Percentiles rank a stretch among this genome's conserved stretches.
These are phyloP conservation scores for Manduca sexta DNA, from an alignment of 1,140 invertebrate species.

Conservation along the genomic window DNA sequence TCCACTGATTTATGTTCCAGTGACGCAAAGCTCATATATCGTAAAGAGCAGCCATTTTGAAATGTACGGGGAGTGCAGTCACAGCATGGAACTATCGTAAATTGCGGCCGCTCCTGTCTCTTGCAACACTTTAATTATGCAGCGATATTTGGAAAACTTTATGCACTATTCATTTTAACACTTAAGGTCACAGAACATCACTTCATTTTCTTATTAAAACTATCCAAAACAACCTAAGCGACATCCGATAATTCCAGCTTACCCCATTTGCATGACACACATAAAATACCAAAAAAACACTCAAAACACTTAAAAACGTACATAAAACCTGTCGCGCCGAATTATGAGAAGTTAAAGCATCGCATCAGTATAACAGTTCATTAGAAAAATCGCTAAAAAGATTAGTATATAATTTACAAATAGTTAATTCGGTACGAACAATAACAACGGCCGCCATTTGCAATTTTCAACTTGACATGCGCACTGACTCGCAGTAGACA, in stretches of 20 bases:
- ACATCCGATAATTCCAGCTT: slow-evolving; percentile 74
- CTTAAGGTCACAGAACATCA: slow-evolving; percentile 62
- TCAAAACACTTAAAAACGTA: slow-evolving; percentile 70
- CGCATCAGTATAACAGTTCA: slow-evolving; percentile 60
- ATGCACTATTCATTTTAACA: slow-evolving; percentile 59
- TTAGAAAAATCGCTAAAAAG: slow-evolving; percentile 72
- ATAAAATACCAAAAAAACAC: slow-evolving; percentile 72
- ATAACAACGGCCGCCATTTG: slow-evolving; percentile 75
- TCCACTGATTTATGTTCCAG: slow-evolving; percentile 69
- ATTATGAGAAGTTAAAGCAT: slow-evolving; percentile 64
- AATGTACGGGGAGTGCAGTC: slow-evolving; percentile 73
- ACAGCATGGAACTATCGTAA: slow-evolving; percentile 72
- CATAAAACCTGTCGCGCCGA: slow-evolving; percentile 61
- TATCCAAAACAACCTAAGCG: slow-evolving; percentile 74
- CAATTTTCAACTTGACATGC: slow-evolving; percentile 75
- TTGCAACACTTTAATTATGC: slow-evolving; percentile 35
- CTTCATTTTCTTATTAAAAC: slow-evolving; percentile 67
- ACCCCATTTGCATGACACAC: slow-evolving; percentile 75
- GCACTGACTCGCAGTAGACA: slow-evolving; percentile 69
- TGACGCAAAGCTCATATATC: slow-evolving; percentile 74
- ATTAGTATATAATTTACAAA: slow-evolving; percentile 73
- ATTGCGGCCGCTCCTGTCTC: slow-evolving; percentile 47
- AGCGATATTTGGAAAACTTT: slow-evolving; percentile 46
- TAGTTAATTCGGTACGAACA: slow-evolving; percentile 74
- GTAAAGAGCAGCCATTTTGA: slow-evolving; percentile 74